Evolutionary conservation across 2,797 vertebrate genomes (phyloP).

Genomic region (Ateles fusciceps): DNA sequence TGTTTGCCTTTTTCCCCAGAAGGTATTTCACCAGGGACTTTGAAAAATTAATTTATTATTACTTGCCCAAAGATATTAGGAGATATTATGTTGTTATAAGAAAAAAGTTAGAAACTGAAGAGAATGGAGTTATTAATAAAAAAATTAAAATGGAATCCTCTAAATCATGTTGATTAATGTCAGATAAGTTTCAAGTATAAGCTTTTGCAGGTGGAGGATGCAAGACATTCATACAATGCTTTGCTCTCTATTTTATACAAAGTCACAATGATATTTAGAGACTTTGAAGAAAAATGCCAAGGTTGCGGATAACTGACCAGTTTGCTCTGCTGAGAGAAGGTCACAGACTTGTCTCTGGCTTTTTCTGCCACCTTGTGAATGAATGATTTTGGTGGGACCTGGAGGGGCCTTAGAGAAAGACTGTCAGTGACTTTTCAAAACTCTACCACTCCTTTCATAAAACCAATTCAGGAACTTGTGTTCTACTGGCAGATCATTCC

Average conservation of each 20-base stretch:
- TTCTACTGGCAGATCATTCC: slow-evolving; percentile 52
- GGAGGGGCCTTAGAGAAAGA: slow-evolving; percentile 24
- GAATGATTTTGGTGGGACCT: slow-evolving; percentile 50
- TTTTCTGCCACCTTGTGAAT: slow-evolving; percentile 40
- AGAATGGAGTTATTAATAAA: background rate
- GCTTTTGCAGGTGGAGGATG: background rate
- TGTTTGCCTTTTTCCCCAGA: slow-evolving; percentile 31
- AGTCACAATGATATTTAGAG: slow-evolving; percentile 46
- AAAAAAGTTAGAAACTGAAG: background rate
- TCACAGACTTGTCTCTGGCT: slow-evolving; percentile 20
- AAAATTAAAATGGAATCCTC: background rate
- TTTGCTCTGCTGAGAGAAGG: slow-evolving; percentile 48
- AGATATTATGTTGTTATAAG: background rate
- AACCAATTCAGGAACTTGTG: slow-evolving; percentile 6
- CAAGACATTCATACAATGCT: background rate
- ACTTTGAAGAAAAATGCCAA: slow-evolving; percentile 65
- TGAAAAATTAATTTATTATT: slow-evolving; percentile 46
- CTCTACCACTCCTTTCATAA: slow-evolving; percentile 43
- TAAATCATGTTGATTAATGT: slow-evolving; percentile 22
- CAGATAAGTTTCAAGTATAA: slow-evolving; percentile 1
- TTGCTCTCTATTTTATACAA: slow-evolving; percentile 49
- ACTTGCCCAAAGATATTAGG: background rate
- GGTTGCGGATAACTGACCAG: slow-evolving; percentile 13
- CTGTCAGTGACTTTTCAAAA: slow-evolving; percentile 14
- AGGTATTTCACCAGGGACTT: background rate